phyloP scores from a whole-genome alignment of 2,113 vertebrate genomes.

The Triplophysa tibetana region DNA sequence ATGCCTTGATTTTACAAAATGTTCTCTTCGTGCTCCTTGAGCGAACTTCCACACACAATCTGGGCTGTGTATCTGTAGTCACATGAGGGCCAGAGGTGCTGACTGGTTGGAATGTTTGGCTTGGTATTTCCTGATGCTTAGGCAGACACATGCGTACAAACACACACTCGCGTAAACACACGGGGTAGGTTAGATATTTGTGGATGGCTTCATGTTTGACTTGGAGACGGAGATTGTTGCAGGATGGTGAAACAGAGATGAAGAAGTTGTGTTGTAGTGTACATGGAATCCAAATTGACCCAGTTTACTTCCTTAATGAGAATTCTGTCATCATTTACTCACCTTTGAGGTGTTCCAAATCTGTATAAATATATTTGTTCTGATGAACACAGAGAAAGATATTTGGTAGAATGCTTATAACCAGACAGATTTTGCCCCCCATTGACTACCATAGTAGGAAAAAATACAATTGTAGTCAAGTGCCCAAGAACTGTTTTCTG shows the following conservation, averaged over 20 bases:
- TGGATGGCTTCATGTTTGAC: slow-evolving; percentile 21
- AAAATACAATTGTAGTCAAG: too few species aligned
- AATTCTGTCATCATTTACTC: too few species aligned
- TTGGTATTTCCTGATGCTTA: slow-evolving; percentile 76
- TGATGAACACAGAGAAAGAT: too few species aligned
- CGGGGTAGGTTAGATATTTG: slow-evolving; percentile 13
- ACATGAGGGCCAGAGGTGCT: slow-evolving; percentile 62
- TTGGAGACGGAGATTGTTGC: slow-evolving; percentile 4
- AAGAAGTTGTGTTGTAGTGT: not conserved
- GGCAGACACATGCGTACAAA: slow-evolving; percentile 26
- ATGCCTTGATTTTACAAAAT: slow-evolving; percentile 62
- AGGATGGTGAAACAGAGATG: slow-evolving; percentile 13
- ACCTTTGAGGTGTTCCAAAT: too few species aligned
- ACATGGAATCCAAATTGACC: not conserved
- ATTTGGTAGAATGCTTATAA: too few species aligned
- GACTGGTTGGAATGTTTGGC: slow-evolving; percentile 72
- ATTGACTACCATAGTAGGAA: too few species aligned
- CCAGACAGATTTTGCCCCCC: too few species aligned
- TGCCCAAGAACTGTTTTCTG: too few species aligned
- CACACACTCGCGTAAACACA: not conserved
- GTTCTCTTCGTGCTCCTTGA: slow-evolving; percentile 74
- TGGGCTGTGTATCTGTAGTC: slow-evolving; percentile 68
- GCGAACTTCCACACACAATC: slow-evolving; percentile 71
- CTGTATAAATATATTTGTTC: too few species aligned
- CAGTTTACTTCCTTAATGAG: not conserved